Conservation (phyloP, 2,797 vertebrate genomes). For the Propithecus deckenii region DNA sequence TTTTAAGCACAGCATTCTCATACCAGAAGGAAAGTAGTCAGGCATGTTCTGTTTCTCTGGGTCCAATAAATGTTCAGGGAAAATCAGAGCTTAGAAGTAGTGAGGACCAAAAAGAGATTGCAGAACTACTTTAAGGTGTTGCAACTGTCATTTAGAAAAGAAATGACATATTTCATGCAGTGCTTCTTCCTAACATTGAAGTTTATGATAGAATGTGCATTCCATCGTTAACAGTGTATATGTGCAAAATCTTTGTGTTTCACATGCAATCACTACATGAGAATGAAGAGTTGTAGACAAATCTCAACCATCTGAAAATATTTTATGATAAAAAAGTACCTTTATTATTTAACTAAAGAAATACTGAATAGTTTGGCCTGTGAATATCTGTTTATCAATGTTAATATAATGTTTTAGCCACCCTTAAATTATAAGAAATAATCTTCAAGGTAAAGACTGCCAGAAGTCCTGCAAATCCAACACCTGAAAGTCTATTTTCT, state of each 20-base stretch:
- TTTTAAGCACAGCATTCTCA: constrained; percentile 64
- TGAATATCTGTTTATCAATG: background rate
- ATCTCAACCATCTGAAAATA: constrained; percentile 17
- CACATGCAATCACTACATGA: background rate
- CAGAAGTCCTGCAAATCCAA: background rate
- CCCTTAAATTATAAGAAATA: background rate
- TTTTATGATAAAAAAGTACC: background rate
- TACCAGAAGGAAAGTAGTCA: constrained; percentile 7
- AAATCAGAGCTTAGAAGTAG: constrained; percentile 47
- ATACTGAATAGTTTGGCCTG: background rate
- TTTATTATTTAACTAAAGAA: constrained; percentile 3
- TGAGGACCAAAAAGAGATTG: background rate
- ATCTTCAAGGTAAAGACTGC: constrained; percentile 1
- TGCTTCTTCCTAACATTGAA: background rate
- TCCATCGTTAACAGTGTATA: background rate
- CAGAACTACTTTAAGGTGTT: constrained; percentile 32
- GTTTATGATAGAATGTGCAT: background rate
- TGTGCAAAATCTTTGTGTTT: background rate
- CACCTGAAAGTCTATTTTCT: background rate
- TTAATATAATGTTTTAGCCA: background rate
- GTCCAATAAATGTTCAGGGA: background rate
- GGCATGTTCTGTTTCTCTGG: constrained; percentile 25
- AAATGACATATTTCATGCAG: background rate
- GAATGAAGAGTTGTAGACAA: background rate
- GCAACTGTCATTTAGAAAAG: background rate